Conservation (phyloP, 2,888 invertebrate species). For the Caenorhabditis doughertyi region DNA sequence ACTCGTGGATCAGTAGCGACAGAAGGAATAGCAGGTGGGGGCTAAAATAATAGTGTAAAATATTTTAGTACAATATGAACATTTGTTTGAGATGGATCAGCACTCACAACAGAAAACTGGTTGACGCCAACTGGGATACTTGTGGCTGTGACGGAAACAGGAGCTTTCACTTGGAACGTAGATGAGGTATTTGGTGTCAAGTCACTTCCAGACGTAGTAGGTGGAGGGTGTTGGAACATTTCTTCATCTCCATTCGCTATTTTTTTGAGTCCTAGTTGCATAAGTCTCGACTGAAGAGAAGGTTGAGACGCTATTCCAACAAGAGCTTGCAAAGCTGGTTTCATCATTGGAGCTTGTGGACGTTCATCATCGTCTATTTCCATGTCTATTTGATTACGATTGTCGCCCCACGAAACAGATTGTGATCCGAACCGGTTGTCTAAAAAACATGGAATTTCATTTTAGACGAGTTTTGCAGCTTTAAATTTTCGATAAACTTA, state of each 20-base stretch:
- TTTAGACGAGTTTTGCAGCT: too few relatives aligned
- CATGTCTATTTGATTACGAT: conserved; percentile 57
- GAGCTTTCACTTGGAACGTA: background rate
- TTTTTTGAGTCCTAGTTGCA: conserved; percentile 55
- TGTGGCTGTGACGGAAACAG: background rate
- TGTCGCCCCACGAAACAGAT: conserved; percentile 44
- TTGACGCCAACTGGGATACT: background rate
- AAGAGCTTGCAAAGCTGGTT: conserved; percentile 47
- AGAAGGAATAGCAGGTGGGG: conserved; percentile 7
- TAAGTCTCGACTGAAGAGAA: conserved; percentile 58
- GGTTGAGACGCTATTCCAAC: conserved; percentile 56
- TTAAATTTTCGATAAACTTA: too few relatives aligned
- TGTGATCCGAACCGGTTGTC: conserved; percentile 1
- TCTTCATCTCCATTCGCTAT: conserved; percentile 47
- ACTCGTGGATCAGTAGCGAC: conserved; percentile 25
- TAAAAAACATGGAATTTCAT: background rate
- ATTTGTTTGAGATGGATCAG: background rate
- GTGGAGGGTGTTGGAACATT: conserved; percentile 12
- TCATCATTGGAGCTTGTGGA: conserved; percentile 52
- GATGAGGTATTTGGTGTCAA: background rate
- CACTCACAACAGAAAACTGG: background rate
- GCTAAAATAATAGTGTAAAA: background rate
- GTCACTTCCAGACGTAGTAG: background rate
- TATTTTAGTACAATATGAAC: background rate
- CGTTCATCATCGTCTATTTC: conserved; percentile 65